Evolutionary conservation across 2,888 invertebrate genomes (phyloP).

Genomic region (Diarsia brunnea): DNA sequence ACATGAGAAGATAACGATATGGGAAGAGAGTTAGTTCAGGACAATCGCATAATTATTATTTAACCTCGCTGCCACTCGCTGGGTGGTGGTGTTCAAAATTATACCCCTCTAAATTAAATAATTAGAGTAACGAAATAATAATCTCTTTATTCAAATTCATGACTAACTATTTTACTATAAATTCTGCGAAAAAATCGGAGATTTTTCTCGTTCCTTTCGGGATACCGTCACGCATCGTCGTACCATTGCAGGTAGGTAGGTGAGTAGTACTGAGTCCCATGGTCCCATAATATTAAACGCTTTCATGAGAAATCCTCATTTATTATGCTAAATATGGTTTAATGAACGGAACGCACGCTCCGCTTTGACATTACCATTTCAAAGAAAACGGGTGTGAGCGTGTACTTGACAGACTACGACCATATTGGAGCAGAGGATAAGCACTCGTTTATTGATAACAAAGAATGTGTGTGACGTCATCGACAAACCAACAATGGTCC

Average conservation of each 20-base stretch:
- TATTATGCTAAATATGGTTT: slow-evolving; percentile 13
- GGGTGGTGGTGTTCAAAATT: background rate
- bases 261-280: no score
- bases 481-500: slow-evolving; percentile 30
- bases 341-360: slow-evolving; percentile 35
- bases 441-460: slow-evolving; percentile 48
- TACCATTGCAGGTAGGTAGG: background rate
- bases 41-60: background rate
- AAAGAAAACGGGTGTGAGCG: slow-evolving; percentile 15
- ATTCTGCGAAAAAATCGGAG: background rate
- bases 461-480: slow-evolving; percentile 44
- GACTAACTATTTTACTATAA: background rate
- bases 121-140: background rate
- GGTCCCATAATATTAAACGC: slow-evolving; percentile 9
- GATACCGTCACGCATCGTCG: slow-evolving; percentile 2
- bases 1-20: background rate
- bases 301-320: slow-evolving; percentile 37
- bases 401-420: slow-evolving; percentile 3
- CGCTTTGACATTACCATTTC: slow-evolving; percentile 25
- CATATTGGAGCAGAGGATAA: slow-evolving; percentile 1
- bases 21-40: background rate
- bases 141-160: background rate
- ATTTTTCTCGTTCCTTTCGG: background rate
- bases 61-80: slow-evolving; percentile 1
- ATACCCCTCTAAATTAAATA: background rate